Evolutionary conservation across 1,140 invertebrate species (phyloP), one percentile per base, ranked within the genome.

Genomic region (Platyscapa corneri): DNA sequence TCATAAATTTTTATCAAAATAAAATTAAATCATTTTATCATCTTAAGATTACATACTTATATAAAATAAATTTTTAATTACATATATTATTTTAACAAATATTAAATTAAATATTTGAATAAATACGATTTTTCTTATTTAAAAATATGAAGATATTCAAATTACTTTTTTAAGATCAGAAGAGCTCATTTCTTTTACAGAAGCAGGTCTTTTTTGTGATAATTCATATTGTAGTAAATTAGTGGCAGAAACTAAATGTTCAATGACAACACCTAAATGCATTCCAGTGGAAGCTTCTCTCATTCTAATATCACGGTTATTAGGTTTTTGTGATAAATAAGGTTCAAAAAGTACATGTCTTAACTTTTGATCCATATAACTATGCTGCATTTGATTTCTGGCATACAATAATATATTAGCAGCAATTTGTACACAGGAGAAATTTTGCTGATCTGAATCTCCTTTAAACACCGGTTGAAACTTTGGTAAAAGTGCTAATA

Each of bases 401-500:
- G 95, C 95, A 89, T 96, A 97, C 2, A 96, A 91, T 75, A 96
- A 91, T 16, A 96, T 90, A 92, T 97, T 96, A 70, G 95, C 94
- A 30, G 95, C 94, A 78, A 96, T 96, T 93, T 97, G 94, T 70
- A 93, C 87, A 20, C 83, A 88, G 10, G 90, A 90, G 20, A 89
- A 91, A 86, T 92, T 90, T 72, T 91, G 89, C 18, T 91, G 84
- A 60, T 90, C 82, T 7, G 86, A 88, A 30, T 91, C 88, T 16
- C 79, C 88, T 78, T 89, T 89, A 84, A n/a, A 8, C 83, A 84
- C 70, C 89, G 89, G 67, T 53, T 89, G 91, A 89, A 97, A 97
- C 85, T 96, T 95, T 18, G 95, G 94, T 42, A 97, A 93, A 30
- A 97, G 91, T 0, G 95, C 94, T 32, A 97, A 90, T 94, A 97